Evolutionary conservation across 1,140 invertebrate species (phyloP), one percentile per base, ranked within the genome.

Genomic region (Ectropis grisescens): DNA sequence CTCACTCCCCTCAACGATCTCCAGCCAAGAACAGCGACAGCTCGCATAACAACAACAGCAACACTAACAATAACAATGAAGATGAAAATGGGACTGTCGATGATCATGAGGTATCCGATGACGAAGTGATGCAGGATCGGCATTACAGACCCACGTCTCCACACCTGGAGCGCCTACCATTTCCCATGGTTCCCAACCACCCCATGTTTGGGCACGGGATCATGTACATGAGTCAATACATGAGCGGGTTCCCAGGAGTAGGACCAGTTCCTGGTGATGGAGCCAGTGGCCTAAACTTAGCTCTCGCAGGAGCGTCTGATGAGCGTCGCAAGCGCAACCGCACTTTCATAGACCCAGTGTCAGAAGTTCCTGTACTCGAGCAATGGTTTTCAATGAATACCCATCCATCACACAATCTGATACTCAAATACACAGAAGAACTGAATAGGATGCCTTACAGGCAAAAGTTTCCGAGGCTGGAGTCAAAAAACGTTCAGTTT

Each of bases 281-380:
- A 2, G 82, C 79, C 9, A 82, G 83, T 32, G 85, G 84, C 1
- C 66, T 88, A 0, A 87, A 86, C 47, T 71, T 86, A 30, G 87
- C 84, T 58, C 72, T 91, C 58, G 86, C 88, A 51, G 71, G 87
- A 56, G 79, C 88, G 57, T 85, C 85, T 57, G 93, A 95, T 51
- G 94, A 96, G 66, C 87, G 95, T 32, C 86, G 95, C 19, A 96
- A 97, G 75, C 87, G 97, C 19, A 98, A 98, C 75, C 88, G 97
- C 41, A 98, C 97, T n/a, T 99, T 99, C 72, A 99, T 99, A 50
- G 97, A 99, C 83, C 97, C 97, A 0, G 94, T 98, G 8, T 96
- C 95, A 12, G 97, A 99, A 86, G 97, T 99, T 28, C 97, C 97
- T 2, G 89, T 95, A 48, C 84, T 99, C 36, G 97, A 98, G 70